These are phyloP conservation scores for Liasis olivaceus DNA, from an alignment of 2,797 vertebrate species.

Conservation along the genomic window DNA sequence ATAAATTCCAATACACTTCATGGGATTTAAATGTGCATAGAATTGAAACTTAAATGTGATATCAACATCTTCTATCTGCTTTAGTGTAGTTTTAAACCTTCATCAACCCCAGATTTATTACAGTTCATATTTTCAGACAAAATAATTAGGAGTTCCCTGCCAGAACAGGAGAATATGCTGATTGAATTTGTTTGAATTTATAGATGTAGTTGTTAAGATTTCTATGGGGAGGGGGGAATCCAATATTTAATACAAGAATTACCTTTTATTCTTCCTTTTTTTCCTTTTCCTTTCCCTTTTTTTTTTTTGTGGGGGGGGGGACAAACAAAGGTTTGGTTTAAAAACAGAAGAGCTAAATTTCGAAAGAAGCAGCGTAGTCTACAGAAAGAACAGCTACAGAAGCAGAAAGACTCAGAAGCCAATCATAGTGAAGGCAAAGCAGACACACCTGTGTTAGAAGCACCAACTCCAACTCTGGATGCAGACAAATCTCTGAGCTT, in stretches of 20 bases:
- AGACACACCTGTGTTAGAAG: constrained; percentile 74
- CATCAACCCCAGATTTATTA: not conserved
- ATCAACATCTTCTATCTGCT: not conserved
- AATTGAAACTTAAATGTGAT: not conserved
- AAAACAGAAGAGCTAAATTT: constrained; percentile 96
- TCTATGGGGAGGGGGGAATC: not conserved
- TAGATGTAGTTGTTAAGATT: not conserved
- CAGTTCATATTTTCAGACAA: not conserved
- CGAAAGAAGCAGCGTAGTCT: constrained; percentile 98
- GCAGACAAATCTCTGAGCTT: constrained; percentile 74
- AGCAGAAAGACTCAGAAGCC: constrained; percentile 89
- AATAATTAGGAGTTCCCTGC: not conserved
- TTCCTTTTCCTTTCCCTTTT: not conserved
- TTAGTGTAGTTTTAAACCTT: not conserved
- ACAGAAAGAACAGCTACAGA: constrained; percentile 98
- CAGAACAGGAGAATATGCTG: not conserved
- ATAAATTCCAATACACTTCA: not conserved
- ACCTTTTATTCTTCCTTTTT: not conserved
- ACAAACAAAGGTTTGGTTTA: constrained; percentile 93
- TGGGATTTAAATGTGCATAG: not conserved
- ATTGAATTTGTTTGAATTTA: not conserved
- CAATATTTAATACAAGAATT: not conserved
- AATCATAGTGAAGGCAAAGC: constrained; percentile 80
- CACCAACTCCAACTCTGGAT: constrained; percentile 74
- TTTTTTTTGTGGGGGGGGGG: constrained; percentile 6